These are phyloP conservation scores for Prosapia bicincta DNA, from an alignment of 2,888 invertebrate species.

Conservation along the genomic window DNA sequence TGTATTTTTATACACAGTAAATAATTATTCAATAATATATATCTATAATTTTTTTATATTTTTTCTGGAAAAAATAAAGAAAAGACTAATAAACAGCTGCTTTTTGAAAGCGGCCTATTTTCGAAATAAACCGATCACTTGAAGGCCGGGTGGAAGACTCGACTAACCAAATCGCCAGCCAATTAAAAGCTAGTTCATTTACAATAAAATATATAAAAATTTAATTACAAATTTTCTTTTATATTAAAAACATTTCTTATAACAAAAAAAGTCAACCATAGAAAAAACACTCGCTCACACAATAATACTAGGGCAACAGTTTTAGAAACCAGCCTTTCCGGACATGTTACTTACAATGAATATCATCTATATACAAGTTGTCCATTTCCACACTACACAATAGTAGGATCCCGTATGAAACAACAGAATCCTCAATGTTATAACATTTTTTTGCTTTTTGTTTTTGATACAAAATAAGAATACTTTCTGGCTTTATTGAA, in stretches of 20 bases:
- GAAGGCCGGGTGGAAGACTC: neutral
- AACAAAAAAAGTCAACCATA: constrained; percentile 29
- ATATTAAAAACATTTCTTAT: constrained; percentile 24
- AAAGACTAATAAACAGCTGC: constrained; percentile 28
- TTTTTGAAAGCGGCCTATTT: constrained; percentile 29
- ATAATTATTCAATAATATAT: constrained; percentile 22
- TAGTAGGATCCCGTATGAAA: constrained; percentile 13
- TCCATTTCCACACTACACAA: constrained; percentile 8
- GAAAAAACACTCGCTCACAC: constrained; percentile 25
- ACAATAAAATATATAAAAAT: constrained; percentile 31
- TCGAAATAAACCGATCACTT: neutral
- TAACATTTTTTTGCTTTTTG: constrained; percentile 15
- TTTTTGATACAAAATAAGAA: constrained; percentile 27
- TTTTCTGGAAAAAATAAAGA: constrained; percentile 23
- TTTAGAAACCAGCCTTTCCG: constrained; percentile 22
- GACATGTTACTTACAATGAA: constrained; percentile 12
- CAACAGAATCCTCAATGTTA: constrained; percentile 18
- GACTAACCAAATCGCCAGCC: constrained; percentile 7
- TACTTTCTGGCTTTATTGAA: constrained; percentile 12
- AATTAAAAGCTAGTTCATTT: constrained; percentile 15
- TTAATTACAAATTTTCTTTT: constrained; percentile 25
- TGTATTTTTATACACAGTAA: constrained; percentile 2
- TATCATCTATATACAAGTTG: constrained; percentile 3
- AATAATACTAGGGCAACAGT: constrained; percentile 28
- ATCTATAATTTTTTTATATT: constrained; percentile 22